Base-by-base conservation (phyloP, 2,113 vertebrate species). In the Notarius lentiginosus region DNA sequence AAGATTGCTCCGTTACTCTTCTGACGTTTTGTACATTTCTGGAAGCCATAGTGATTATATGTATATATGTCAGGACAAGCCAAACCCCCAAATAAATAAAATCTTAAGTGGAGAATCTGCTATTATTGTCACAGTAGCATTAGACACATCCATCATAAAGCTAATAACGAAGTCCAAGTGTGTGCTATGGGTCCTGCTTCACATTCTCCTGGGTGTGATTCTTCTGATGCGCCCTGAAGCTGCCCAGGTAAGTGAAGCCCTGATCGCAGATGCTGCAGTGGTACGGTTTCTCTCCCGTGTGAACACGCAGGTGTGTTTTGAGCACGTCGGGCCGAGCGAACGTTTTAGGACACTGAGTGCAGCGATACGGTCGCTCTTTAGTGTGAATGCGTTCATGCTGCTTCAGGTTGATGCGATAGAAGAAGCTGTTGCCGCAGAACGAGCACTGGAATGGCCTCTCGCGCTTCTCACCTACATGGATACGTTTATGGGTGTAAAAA, bases 361-460 rank as follows among this genome's bases (percentile, higher is more conserved):
- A 87, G 58, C 72, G 34, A 72, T 87, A 82, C 6, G 81, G 86
- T 11, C 81, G 15, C 11, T 88, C 87, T 24, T 84, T 56, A 2
- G 65, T 85, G 41, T 88, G 87, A 11, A 73, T 17, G 9, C 79
- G 85, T 4, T 82, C 77, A 24, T 88, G 87, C 47, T 60, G 53
- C 68, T 47, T 85, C 17, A 88, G 70, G 77, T 61, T 82, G 41
- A 65, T 68, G n/a, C 56, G 70, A 5, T 81, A 70, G 22, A 70
- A 72, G 70, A 86, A 88, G 58, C 68, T 83, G 68, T 66, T 82
- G 9, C 79, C 79, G 27, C 79, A 88, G 60, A 77, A 53, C 0
- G 87, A 73, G 58, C 87, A 88, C 76, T 81, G 58, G 83, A 75
- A 88, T 0, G 87, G 87, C 5, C 82, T 27, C 77, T 88, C 87